A percentile compares a stretch with the other conserved stretches of the same genome.
Evolutionary conservation across 2,888 invertebrate species (phyloP).

Genomic region (Podotricha telesiphe): DNA sequence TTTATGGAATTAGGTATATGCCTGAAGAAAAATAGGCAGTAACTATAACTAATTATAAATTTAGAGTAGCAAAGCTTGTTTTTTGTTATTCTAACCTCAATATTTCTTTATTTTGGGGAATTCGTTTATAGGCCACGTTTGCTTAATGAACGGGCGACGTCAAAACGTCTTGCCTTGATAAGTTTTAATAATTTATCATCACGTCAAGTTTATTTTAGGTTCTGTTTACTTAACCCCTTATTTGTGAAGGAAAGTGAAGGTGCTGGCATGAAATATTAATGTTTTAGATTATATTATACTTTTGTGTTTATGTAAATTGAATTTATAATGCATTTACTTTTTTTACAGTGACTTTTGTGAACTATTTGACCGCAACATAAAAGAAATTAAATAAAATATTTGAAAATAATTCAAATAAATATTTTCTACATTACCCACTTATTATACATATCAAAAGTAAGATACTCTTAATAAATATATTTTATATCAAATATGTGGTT

Average conservation of each 20-base stretch:
- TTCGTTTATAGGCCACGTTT: conserved; percentile 43
- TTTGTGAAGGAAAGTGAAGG: conserved; percentile 43
- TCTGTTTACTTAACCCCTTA: conserved; percentile 44
- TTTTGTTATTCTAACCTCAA: conserved; percentile 33
- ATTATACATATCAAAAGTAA: no score
- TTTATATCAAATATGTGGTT: no score
- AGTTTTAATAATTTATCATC: conserved; percentile 50
- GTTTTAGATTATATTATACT: conserved; percentile 27
- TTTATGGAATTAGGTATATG: no score
- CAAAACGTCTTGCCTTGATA: conserved; percentile 48
- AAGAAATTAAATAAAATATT: no score
- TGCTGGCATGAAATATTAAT: conserved; percentile 36
- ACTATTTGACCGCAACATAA: no score
- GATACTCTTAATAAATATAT: no score
- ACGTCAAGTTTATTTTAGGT: conserved; percentile 49
- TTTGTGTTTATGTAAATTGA: conserved; percentile 8
- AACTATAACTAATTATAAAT: background rate
- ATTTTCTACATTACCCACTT: no score
- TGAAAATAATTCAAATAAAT: no score
- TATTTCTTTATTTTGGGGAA: conserved; percentile 34
- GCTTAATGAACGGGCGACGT: conserved; percentile 46
- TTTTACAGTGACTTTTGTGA: no score
- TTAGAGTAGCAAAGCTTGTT: background rate
- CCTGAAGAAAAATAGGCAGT: background rate
- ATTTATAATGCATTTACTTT: conserved; percentile 3